Evolutionary conservation across 2,797 vertebrate genomes (phyloP), one percentile per base, ranked within the genome.

Genomic region (Pseudochromis fuscus): DNA sequence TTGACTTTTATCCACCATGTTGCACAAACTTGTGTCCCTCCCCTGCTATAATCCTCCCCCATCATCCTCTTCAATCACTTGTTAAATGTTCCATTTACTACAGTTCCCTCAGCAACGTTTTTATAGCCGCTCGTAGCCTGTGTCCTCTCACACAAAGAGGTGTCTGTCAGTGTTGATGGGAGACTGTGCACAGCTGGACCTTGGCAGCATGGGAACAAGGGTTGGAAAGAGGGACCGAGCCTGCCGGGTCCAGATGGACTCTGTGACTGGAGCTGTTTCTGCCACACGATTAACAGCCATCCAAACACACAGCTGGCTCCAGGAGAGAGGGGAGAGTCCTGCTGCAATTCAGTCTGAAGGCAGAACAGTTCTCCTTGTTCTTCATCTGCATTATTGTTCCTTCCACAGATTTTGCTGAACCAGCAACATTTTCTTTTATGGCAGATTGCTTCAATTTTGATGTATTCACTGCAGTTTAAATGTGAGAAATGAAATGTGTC

Each of bases 101-200:
- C 65, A 57, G 63, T 23, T 65, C 78, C 67, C 31, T 71, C 56
- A 30, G 64, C 73, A 4, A 7, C 42, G 46, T 73, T 77, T 87
- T 82, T 72, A 84, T 61, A 73, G 71, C 63, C 37, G 4, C 8
- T 58, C 10, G 21, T 23, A 55, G 71, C 72, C 83, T 52, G 27
- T 78, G 85, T 85, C 78, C 60, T 59, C 68, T 69, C 42, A 3
- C 75, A 92, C 83, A 89, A 89, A 89, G 82, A 76, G 33, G 67
- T 76, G 85, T 75, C 86, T 91, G 88, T 92, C 83, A 73, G 74
- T 9, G 68, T 57, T 72, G 59, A 83, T 79, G 82, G 66, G 74
- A 80, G 74, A 72, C 83, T 62, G 77, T 67, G 75, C 85, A 78
- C 89, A 91, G 88, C 88, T 92, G 89, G 87, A 81, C 59, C 38